These are phyloP conservation scores for Nycticebus coucang DNA, from an alignment of 2,113 vertebrate species.

Conservation along the genomic window DNA sequence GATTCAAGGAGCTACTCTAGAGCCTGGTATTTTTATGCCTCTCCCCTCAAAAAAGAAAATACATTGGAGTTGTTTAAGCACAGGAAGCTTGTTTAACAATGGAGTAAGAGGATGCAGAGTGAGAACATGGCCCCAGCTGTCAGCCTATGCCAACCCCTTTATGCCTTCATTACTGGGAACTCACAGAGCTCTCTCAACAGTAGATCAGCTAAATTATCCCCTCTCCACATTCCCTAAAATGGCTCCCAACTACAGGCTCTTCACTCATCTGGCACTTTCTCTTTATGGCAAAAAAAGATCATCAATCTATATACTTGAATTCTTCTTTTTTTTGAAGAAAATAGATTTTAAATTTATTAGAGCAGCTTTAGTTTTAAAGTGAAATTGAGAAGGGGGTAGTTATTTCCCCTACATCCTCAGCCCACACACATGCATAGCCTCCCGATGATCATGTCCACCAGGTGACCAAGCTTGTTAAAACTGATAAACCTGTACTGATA, in stretches of 20 bases:
- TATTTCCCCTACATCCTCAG: neutral
- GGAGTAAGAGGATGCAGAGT: neutral
- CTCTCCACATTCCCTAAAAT: neutral
- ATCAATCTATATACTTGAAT: neutral
- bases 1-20: neutral
- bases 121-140: neutral
- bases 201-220: neutral
- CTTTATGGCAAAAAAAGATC: neutral
- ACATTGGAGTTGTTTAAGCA: neutral
- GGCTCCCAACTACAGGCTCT: neutral
- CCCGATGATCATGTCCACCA: neutral
- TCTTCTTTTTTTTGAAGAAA: neutral
- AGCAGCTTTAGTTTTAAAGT: neutral
- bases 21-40: neutral
- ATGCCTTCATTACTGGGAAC: neutral
- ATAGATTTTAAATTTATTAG: neutral
- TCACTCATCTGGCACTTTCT: neutral
- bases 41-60: neutral
- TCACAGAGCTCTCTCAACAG: neutral
- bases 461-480: neutral
- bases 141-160: rapidly evolving
- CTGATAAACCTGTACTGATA: neutral
- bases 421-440: neutral
- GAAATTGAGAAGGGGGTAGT: neutral
- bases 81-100: neutral